phyloP scores from a whole-genome alignment of 1,140 invertebrate species.

The Drosophila neocordata region DNA sequence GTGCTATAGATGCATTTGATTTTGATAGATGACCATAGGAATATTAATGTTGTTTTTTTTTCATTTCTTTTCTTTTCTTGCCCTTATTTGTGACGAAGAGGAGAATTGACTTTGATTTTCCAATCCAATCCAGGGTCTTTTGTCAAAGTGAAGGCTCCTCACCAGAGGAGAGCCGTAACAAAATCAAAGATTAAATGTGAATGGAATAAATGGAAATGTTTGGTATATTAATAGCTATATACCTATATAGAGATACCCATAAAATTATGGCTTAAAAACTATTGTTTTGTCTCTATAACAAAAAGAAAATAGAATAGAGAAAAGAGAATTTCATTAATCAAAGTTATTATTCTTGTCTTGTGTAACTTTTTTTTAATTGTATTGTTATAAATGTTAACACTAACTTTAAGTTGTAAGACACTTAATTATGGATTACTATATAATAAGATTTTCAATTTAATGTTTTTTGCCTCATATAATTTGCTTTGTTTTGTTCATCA shows the following conservation, averaged over 20 bases:
- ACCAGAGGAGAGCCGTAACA: background rate
- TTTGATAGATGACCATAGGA: slow-evolving; percentile 53
- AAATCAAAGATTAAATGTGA: slow-evolving; percentile 1
- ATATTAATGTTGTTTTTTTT: slow-evolving; percentile 8
- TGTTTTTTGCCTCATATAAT: background rate
- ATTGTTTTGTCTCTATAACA: too few relatives aligned
- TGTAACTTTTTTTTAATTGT: too few relatives aligned
- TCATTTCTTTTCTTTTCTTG: background rate
- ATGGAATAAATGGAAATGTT: background rate
- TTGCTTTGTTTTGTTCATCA: too few relatives aligned
- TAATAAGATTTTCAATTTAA: too few relatives aligned
- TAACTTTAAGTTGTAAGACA: too few relatives aligned
- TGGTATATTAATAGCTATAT: background rate
- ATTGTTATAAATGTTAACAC: too few relatives aligned
- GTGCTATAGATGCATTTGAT: slow-evolving; percentile 13
- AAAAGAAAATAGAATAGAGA: too few relatives aligned
- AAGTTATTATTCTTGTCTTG: too few relatives aligned
- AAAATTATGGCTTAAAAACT: background rate
- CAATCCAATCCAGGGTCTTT: background rate
- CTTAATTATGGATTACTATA: too few relatives aligned
- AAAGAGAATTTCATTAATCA: too few relatives aligned
- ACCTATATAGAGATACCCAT: background rate
- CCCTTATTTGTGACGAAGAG: background rate
- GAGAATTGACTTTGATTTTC: slow-evolving; percentile 1
- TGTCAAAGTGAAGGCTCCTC: background rate